A percentile compares a stretch with the other conserved stretches of the same genome.
Evolutionary conservation across 1,140 invertebrate species (phyloP).

Genomic region (Danaus melanippus): DNA sequence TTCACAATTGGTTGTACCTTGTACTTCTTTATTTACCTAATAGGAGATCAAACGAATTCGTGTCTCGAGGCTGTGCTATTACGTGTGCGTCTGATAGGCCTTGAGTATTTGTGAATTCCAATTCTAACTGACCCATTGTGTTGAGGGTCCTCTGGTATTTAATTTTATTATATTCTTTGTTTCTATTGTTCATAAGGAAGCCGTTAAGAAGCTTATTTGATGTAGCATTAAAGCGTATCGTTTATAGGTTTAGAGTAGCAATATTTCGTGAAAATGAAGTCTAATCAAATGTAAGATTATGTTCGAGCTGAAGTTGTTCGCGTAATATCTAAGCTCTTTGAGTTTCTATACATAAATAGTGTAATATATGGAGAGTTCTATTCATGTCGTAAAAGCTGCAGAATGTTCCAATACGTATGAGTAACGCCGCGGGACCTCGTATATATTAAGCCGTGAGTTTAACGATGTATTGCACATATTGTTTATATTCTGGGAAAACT

Average conservation of each 20-base stretch:
- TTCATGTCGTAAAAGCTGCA: constrained; percentile 10
- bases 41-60: constrained; percentile 50
- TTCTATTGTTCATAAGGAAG: neutral
- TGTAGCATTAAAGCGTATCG: too few species aligned
- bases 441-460: constrained; percentile 14
- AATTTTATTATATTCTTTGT: constrained; percentile 3
- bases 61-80: constrained; percentile 28
- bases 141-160: constrained; percentile 4
- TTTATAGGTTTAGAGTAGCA: too few species aligned
- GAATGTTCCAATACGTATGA: constrained; percentile 4
- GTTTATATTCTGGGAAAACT: constrained; percentile 5
- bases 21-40: constrained; percentile 45
- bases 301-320: too few species aligned
- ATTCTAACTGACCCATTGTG: constrained; percentile 9
- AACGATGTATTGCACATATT: constrained; percentile 13
- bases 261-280: too few species aligned
- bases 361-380: too few species aligned
- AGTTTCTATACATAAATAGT: too few species aligned
- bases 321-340: too few species aligned
- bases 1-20: constrained; percentile 39
- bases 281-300: too few species aligned
- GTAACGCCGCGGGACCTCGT: constrained; percentile 12
- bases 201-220: too few species aligned
- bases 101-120: constrained; percentile 10
- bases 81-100: constrained; percentile 14